Base-by-base conservation (phyloP, 2,797 vertebrate species). In the Aulostomus chinensis region DNA sequence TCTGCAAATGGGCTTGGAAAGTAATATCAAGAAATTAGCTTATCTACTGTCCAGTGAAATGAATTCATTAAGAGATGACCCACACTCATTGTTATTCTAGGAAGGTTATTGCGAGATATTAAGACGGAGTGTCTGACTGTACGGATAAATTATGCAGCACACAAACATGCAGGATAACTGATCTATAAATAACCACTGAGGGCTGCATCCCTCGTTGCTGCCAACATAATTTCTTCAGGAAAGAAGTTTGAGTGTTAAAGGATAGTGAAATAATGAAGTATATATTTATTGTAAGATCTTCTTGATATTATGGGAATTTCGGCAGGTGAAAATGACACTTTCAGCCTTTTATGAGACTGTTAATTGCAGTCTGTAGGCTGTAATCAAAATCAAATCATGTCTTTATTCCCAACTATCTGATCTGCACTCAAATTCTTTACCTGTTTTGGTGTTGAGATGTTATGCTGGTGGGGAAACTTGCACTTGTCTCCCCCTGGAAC, bases 401-500 rank as follows among this genome's bases (percentile, higher is more conserved):
- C 31, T 21, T n/a, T n/a, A n/a, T n/a, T n/a, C n/a, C n/a, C n/a
- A n/a, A n/a, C n/a, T n/a, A n/a, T 58, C 3, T 37, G 5, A 11
- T 21, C 13, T 32, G 18, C 7, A 13, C 10, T 15, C 12, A 21
- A 3, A 36, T 2, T 4, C 33, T 7, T 12, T 93, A 98, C 97
- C 96, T 96, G 91, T 84, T 95, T 81, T 88, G 88, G 17, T 88
- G 88, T 70, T 94, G 94, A 21, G 92, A 81, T 58, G 73, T 58
- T 11, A 64, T 65, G 20, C 84, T 47, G 68, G 88, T 88, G 26
- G 93, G 87, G 30, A 92, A 91, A 41, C 84, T 83, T 77, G 88
- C 80, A 14, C 89, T 68, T 0, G 84, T 82, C 6, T 96, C 94
- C 34, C 90, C 92, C 60, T 96, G 93, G 83, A 99, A 98, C 70